These are phyloP conservation scores for Caenorhabditis remanei DNA, from an alignment of 1,140 invertebrate genomes.

Conservation along the genomic window DNA sequence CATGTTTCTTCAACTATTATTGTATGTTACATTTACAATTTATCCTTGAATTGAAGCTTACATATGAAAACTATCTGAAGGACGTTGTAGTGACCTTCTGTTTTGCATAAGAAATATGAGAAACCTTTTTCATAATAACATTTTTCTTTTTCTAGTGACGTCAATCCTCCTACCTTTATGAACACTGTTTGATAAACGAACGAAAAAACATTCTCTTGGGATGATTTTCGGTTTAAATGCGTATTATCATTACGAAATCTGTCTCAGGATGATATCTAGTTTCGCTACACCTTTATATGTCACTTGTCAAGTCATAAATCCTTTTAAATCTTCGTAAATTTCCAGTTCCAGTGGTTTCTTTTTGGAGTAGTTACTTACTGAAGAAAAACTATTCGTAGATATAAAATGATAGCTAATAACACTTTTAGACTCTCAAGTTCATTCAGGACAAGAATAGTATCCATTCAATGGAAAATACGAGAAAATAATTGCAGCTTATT, in stretches of 20 bases:
- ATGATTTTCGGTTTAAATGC: constrained; percentile 2
- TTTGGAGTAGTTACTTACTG: too few species aligned
- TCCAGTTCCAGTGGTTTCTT: too few species aligned
- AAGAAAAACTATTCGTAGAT: too few species aligned
- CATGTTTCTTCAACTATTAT: too few species aligned
- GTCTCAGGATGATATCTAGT: too few species aligned
- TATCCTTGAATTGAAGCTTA: neutral
- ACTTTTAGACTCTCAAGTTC: too few species aligned
- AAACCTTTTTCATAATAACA: neutral
- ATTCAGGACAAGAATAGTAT: too few species aligned
- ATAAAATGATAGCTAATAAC: too few species aligned
- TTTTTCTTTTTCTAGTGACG: neutral
- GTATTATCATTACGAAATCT: too few species aligned
- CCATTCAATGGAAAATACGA: neutral
- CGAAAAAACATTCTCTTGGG: neutral
- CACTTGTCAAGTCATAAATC: too few species aligned
- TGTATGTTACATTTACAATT: neutral
- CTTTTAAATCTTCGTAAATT: too few species aligned
- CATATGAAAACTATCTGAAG: neutral
- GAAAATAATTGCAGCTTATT: neutral
- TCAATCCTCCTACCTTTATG: neutral
- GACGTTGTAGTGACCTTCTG: neutral
- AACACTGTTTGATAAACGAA: constrained; percentile 14
- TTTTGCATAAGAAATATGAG: neutral
- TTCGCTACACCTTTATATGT: too few species aligned